phyloP scores from a whole-genome alignment of 1,140 invertebrate genomes.

The Reticulitermes speratus region DNA sequence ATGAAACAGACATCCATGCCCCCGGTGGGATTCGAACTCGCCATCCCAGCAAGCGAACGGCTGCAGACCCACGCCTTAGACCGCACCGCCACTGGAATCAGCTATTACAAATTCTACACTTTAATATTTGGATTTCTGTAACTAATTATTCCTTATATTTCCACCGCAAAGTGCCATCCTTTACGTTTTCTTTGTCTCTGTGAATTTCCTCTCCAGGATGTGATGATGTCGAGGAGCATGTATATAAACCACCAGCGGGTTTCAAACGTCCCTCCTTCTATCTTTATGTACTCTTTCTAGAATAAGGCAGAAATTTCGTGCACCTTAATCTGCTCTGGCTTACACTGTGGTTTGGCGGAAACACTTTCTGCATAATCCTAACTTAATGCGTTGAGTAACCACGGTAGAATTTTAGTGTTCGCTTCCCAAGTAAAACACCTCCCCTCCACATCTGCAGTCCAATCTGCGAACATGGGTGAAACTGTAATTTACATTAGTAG shows the following conservation, averaged over 20 bases:
- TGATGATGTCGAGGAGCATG: background rate
- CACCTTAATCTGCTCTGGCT: constrained; percentile 1
- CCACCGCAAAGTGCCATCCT: too few species aligned
- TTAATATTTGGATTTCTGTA: too few species aligned
- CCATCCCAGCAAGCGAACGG: too few species aligned
- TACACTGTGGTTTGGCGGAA: background rate
- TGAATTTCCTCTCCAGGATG: too few species aligned
- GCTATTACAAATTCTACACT: too few species aligned
- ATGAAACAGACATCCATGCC: too few species aligned
- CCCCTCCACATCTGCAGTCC: background rate
- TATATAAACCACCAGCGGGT: background rate
- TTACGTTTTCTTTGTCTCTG: too few species aligned
- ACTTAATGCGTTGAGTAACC: constrained; percentile 11
- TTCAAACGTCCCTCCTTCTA: background rate
- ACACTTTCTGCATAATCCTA: constrained; percentile 12
- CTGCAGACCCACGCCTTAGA: too few species aligned
- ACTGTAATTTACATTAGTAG: background rate
- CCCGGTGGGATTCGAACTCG: too few species aligned
- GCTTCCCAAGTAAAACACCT: background rate
- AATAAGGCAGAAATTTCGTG: background rate
- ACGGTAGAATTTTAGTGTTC: background rate
- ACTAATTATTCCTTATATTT: too few species aligned
- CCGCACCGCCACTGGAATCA: too few species aligned
- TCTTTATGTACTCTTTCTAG: background rate
- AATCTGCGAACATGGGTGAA: constrained; percentile 15